These are phyloP conservation scores for Agrilus biguttatus DNA, from an alignment of 2,888 invertebrate species.

Conservation along the genomic window DNA sequence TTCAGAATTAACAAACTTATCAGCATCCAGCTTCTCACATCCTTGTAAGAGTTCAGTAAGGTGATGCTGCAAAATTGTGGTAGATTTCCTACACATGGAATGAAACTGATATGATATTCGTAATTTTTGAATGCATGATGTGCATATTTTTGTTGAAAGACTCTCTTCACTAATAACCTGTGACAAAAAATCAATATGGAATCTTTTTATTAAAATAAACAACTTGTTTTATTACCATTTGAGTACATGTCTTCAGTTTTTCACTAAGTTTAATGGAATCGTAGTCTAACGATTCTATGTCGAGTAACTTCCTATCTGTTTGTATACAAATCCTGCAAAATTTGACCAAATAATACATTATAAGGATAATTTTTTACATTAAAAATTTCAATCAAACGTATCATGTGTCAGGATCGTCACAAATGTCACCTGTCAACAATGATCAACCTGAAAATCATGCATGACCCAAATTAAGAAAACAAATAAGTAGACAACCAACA, in stretches of 20 bases:
- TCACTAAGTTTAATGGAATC: conserved; percentile 27
- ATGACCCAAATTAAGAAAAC: neutral
- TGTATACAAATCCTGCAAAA: conserved; percentile 29
- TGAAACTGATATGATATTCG: conserved; percentile 27
- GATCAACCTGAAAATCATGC: conserved; percentile 11
- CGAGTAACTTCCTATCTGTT: conserved; percentile 21
- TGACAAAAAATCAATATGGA: conserved; percentile 27
- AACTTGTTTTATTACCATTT: conserved; percentile 23
- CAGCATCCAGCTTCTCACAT: conserved; percentile 14
- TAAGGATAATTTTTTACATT: conserved; percentile 10
- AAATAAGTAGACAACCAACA: too few relatives aligned
- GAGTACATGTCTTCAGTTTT: conserved; percentile 26
- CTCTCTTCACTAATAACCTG: conserved; percentile 26
- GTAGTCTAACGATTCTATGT: conserved; percentile 24
- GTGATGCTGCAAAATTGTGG: conserved; percentile 24
- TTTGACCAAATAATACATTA: conserved; percentile 29
- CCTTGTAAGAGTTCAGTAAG: conserved; percentile 20
- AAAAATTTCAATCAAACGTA: conserved; percentile 8
- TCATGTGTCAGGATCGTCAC: conserved; percentile 7
- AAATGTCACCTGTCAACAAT: conserved; percentile 28
- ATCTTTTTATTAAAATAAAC: conserved; percentile 13
- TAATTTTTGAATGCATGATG: conserved; percentile 25
- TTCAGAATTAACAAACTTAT: conserved; percentile 21
- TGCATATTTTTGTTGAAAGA: conserved; percentile 25
- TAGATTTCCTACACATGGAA: conserved; percentile 27